These are phyloP conservation scores for Leiothrix lutea DNA, from an alignment of 2,113 vertebrate genomes.

Conservation along the genomic window DNA sequence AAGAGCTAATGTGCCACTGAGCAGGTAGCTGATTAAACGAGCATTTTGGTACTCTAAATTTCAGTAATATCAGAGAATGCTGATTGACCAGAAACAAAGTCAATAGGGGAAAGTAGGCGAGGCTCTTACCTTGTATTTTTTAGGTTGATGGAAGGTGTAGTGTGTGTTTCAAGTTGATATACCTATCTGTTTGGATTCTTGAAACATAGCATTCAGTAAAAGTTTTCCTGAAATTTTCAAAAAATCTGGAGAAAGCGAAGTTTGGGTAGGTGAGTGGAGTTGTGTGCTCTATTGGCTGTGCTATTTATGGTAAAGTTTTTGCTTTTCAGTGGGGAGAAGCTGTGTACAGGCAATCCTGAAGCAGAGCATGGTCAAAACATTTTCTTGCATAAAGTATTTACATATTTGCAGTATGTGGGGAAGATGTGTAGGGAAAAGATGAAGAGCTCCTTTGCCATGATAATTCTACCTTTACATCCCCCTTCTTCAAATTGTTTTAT, in stretches of 20 bases:
- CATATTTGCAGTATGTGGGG: background rate
- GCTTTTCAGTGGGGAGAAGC: background rate
- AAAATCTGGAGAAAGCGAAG: background rate
- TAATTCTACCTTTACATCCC: background rate
- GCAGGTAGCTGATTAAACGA: background rate
- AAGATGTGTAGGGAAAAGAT: background rate
- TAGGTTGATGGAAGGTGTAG: background rate
- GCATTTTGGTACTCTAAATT: background rate
- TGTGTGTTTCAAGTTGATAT: background rate
- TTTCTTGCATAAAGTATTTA: background rate
- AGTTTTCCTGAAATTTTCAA: background rate
- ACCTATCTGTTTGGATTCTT: background rate
- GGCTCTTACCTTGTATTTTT: background rate
- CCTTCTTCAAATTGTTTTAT: background rate
- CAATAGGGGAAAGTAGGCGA: background rate
- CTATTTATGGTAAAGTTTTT: background rate
- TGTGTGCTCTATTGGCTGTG: background rate
- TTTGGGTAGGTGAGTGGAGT: background rate
- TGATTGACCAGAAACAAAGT: background rate
- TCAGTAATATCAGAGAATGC: background rate
- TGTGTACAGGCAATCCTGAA: background rate
- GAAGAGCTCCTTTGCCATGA: background rate
- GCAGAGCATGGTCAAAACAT: background rate
- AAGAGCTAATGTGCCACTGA: background rate
- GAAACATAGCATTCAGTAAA: background rate